Base-by-base conservation (phyloP, 1,140 invertebrate genomes). In the Euura lappo region DNA sequence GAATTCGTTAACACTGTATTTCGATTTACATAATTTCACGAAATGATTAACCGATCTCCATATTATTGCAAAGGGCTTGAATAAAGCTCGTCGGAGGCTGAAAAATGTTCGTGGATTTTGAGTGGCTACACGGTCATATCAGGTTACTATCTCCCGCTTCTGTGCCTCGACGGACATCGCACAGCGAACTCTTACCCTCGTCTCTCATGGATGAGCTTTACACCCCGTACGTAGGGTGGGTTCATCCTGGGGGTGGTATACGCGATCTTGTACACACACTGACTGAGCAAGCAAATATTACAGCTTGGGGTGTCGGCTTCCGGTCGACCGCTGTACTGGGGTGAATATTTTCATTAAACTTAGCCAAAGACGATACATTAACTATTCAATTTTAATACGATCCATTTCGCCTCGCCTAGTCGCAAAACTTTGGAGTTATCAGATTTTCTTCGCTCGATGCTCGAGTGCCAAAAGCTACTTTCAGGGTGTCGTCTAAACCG, bases 11-110 rank as follows among this genome's bases (percentile, higher is more conserved):
- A 82, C 77, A 77, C 77, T 69, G 67, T 44, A 72, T 72, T 72
- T 68, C 64, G 71, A 81, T 84, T 83, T 82, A 73, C 81, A 83
- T 83, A 80, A 84, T 81, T 83, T 77, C 71, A 76, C 71, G 75
- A 78, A 79, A 84, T 81, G 83, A 83, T 85, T 82, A 84, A 81
- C 79, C 78, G 79, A 83, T 84, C 79, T 82, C 79, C 81, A 83
- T 83, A 83, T 80, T 84, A 83, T 28, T 45, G 28, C 28, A 60
- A 60, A 60, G 51, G 51, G 13, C 51, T 4, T 11, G 8, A 60
- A n/a, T 8, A 0, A 11, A 6, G 51, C 51, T 60, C 10, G 51
- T 8, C 2, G 13, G 5, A 60, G 8, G 4, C 51, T 60, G 51
- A 60, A 60, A 3, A 6, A 8, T 60, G 51, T 60, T 60, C 13